Conservation (phyloP, 2,113 vertebrate genomes). For the Muntiacus muntjak region DNA sequence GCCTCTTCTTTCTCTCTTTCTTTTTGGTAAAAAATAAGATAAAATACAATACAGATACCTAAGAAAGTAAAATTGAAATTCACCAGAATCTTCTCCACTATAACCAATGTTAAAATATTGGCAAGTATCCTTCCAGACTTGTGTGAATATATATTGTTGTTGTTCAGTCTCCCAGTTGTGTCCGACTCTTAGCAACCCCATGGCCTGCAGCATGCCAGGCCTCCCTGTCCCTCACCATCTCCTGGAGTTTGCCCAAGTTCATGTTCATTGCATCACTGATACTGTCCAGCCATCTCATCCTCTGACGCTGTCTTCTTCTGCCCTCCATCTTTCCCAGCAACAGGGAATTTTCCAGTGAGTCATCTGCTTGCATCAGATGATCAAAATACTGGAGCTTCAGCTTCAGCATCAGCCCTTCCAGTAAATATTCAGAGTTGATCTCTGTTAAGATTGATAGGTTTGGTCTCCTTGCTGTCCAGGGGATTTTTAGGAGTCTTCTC, state of each 20-base stretch:
- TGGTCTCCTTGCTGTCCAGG: not conserved
- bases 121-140: not conserved
- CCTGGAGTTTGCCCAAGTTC: not conserved
- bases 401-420: not conserved
- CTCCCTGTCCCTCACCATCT: not conserved
- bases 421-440: not conserved
- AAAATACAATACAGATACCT: not conserved
- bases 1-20: not conserved
- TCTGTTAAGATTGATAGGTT: not conserved
- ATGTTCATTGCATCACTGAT: not conserved
- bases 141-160: not conserved
- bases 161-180: not conserved
- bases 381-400: not conserved
- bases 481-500: not conserved
- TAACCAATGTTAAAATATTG: not conserved
- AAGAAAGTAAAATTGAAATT: not conserved
- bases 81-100: not conserved
- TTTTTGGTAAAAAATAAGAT: not conserved
- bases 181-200: not conserved
- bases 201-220: not conserved
- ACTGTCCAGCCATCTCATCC: not conserved
- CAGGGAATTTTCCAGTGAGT: not conserved
- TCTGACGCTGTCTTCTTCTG: not conserved
- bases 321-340: not conserved
- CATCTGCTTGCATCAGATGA: not conserved